Conservation (phyloP, 2,888 invertebrate species). For the Leptopilina syphax region DNA sequence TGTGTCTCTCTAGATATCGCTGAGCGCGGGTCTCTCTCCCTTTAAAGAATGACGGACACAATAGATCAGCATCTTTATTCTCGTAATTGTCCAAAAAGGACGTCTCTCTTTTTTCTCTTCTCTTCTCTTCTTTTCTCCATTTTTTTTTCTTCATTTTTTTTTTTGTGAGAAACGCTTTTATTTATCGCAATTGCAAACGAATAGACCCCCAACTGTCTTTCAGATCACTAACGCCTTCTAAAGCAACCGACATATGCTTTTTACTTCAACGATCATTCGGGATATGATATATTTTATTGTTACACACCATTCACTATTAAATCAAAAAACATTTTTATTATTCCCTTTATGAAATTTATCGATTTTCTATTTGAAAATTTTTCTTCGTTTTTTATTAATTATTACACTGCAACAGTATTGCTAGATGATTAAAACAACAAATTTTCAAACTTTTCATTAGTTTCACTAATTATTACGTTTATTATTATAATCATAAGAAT, state of each 20-base stretch:
- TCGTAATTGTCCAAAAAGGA: slow-evolving; percentile 48
- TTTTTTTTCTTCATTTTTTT: background rate
- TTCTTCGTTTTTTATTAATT: no score
- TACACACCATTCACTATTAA: background rate
- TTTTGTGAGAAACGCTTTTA: slow-evolving; percentile 44
- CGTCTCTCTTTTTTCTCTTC: no score
- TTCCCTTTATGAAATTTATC: no score
- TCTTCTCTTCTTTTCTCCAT: no score
- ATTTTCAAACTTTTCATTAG: no score
- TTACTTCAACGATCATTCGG: background rate
- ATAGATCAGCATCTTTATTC: slow-evolving; percentile 46
- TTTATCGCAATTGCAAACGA: slow-evolving; percentile 50
- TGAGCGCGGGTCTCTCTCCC: background rate
- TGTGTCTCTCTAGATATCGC: background rate
- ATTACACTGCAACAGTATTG: no score
- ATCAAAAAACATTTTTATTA: no score
- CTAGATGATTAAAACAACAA: no score
- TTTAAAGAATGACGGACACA: background rate
- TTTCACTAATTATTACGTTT: no score
- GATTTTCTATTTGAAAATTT: no score
- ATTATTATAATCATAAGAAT: no score
- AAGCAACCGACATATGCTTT: slow-evolving; percentile 27
- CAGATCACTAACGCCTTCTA: slow-evolving; percentile 11
- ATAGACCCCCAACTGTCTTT: slow-evolving; percentile 42
- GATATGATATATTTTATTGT: background rate